Conservation (phyloP, 2,888 invertebrate genomes). For the Chorisops tibialis region DNA sequence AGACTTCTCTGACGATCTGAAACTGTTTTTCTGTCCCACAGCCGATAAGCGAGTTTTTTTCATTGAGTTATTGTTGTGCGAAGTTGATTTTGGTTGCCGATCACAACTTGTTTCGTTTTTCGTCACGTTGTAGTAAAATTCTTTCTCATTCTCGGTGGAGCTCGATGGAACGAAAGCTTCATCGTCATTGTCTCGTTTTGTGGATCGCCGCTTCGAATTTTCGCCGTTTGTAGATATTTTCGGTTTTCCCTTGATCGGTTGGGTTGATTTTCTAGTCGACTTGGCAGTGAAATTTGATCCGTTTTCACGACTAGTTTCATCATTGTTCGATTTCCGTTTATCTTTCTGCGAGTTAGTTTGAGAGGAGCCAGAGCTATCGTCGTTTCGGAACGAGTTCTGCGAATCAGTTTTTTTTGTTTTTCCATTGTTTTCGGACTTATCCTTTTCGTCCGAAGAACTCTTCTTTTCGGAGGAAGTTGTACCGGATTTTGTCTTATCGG, state of each 20-base stretch:
- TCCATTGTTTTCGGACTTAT: background rate
- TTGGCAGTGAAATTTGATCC: conserved; percentile 29
- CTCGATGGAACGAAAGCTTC: conserved; percentile 14
- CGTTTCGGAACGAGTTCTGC: conserved; percentile 8
- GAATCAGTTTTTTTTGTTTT: conserved; percentile 12
- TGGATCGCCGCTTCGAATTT: conserved; percentile 35
- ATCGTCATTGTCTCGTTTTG: conserved; percentile 33
- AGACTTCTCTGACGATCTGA: conserved; percentile 20
- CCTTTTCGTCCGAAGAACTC: conserved; percentile 4
- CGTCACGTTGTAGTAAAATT: conserved; percentile 41
- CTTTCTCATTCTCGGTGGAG: conserved; percentile 34
- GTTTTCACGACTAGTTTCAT: conserved; percentile 12
- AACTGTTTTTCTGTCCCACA: conserved; percentile 39
- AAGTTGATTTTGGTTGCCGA: background rate
- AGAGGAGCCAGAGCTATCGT: background rate
- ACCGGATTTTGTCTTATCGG: conserved; percentile 10
- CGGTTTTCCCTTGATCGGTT: conserved; percentile 1
- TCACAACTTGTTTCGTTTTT: conserved; percentile 44
- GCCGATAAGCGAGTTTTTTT: conserved; percentile 30
- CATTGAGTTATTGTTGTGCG: conserved; percentile 53
- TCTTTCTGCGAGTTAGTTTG: background rate
- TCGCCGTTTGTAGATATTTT: background rate
- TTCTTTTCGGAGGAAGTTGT: conserved; percentile 14
- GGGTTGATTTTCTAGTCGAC: conserved; percentile 49
- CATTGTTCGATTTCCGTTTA: conserved; percentile 16